phyloP scores from a whole-genome alignment of 92 coral and sea anemone species.

The Phenganax marumi region DNA sequence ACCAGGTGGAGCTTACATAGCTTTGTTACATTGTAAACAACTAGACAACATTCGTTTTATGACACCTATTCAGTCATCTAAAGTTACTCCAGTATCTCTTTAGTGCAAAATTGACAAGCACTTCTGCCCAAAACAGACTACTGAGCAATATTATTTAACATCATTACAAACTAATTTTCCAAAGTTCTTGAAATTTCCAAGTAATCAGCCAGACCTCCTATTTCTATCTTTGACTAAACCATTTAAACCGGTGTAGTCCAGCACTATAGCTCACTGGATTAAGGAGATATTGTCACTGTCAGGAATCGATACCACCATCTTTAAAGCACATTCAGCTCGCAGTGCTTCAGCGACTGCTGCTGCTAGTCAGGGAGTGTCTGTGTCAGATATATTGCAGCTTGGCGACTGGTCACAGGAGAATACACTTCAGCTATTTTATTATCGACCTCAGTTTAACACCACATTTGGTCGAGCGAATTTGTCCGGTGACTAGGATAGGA shows the following conservation, averaged over 20 bases:
- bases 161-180: not conserved
- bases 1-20: too few species aligned
- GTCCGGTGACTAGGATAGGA: not conserved
- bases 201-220: not conserved
- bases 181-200: too few species aligned
- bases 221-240: not conserved
- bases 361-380: not conserved
- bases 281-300: conserved; percentile 9
- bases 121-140: not conserved
- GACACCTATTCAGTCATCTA: not conserved
- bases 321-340: conserved; percentile 12
- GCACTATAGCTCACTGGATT: conserved; percentile 29
- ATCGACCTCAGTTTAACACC: conserved; percentile 10
- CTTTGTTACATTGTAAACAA: conserved; percentile 4
- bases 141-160: not conserved
- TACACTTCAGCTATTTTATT: not conserved
- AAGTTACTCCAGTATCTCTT: too few species aligned
- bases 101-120: not conserved
- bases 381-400: not conserved
- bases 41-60: conserved; percentile 4
- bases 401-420: too few species aligned
- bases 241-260: conserved; percentile 13
- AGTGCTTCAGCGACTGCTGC: conserved; percentile 4
- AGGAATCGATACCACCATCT: not conserved
- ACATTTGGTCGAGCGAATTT: not conserved